Evolutionary conservation across 1,140 invertebrate genomes (phyloP).

Genomic region (Dendrolimus kikuchii): DNA sequence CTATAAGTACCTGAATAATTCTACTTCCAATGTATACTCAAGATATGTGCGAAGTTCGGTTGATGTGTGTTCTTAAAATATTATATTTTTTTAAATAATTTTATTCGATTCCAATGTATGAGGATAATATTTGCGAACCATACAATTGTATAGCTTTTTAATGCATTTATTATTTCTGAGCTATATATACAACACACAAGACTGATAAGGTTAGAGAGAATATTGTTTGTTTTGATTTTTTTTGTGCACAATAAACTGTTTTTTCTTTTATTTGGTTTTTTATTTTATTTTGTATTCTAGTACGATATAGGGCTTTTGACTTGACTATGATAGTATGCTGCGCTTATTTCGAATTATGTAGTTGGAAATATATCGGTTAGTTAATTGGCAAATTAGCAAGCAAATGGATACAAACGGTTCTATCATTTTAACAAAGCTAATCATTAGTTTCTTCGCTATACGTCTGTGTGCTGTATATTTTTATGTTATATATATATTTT

Average conservation of each 20-base stretch:
- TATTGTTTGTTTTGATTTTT: constrained; percentile 59
- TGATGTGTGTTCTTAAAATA: constrained; percentile 18
- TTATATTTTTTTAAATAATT: constrained; percentile 14
- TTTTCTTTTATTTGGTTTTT: constrained; percentile 52
- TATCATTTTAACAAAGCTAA: constrained; percentile 2
- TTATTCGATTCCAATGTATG: constrained; percentile 18
- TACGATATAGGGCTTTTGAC: not conserved
- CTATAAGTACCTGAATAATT: too few relatives aligned
- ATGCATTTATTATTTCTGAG: constrained; percentile 63
- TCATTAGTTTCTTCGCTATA: constrained; percentile 11
- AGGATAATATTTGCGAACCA: constrained; percentile 12
- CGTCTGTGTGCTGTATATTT: constrained; percentile 52
- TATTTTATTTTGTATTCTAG: constrained; percentile 15
- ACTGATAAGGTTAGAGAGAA: constrained; percentile 55
- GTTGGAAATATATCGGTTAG: constrained; percentile 14
- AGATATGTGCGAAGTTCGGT: constrained; percentile 36
- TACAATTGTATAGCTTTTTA: constrained; percentile 38
- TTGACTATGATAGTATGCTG: not conserved
- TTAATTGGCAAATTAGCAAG: constrained; percentile 27
- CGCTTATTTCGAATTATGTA: not conserved
- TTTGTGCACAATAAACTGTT: constrained; percentile 69
- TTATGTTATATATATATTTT: constrained; percentile 11
- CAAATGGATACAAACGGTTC: constrained; percentile 34
- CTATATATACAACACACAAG: constrained; percentile 68
- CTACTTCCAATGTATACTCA: constrained; percentile 24